A percentile compares a stretch with the other conserved stretches of the same genome.
Conservation (phyloP, 1,140 invertebrate genomes). For the Danaus plexippus region DNA sequence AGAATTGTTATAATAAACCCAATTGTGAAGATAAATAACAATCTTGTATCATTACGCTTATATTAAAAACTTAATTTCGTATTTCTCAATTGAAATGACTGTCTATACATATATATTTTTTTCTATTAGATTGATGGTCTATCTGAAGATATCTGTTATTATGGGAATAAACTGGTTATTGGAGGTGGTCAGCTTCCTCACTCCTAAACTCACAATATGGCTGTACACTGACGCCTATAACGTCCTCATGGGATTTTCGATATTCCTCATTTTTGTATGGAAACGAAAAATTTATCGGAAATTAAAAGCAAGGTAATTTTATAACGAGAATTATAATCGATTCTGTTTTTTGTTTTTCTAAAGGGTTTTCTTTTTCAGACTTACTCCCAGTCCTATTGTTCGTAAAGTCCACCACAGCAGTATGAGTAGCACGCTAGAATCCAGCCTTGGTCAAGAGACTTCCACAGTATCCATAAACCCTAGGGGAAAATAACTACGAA, state of each 20-base stretch:
- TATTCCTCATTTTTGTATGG: constrained; percentile 63
- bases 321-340: not conserved
- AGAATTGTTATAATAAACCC: not conserved
- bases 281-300: constrained; percentile 50
- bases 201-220: constrained; percentile 27
- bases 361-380: no score
- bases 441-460: constrained; percentile 19
- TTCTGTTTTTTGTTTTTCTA: no score
- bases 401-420: no score
- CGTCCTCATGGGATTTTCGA: constrained; percentile 44
- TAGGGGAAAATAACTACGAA: constrained; percentile 3
- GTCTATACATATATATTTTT: constrained; percentile 1
- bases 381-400: no score
- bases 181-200: constrained; percentile 32
- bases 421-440: constrained; percentile 15
- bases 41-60: no score
- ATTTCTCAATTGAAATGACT: no score
- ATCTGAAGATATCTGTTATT: constrained; percentile 43
- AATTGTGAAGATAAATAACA: no score
- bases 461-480: constrained; percentile 10
- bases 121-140: constrained; percentile 37
- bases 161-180: constrained; percentile 50
- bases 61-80: no score
- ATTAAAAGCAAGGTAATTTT: constrained; percentile 20
- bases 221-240: constrained; percentile 39